Conservation (phyloP, 30 jellyfish, hydroid and myxozoan genomes). For the Morbakka virulenta region DNA sequence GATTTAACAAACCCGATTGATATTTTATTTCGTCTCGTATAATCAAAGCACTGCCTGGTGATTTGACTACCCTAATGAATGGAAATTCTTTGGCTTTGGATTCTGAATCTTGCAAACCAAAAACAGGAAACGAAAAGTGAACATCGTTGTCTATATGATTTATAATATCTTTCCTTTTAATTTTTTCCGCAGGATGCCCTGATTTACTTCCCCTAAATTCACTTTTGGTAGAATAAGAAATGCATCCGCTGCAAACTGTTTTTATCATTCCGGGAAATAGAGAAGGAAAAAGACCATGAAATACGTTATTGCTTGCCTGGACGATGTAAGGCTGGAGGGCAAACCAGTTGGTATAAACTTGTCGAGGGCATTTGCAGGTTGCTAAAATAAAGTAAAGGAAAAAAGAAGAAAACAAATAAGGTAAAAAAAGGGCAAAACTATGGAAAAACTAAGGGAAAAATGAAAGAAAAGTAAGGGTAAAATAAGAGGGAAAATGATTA, state of each 20-base stretch:
- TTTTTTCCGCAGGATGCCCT: slow-evolving; percentile 33
- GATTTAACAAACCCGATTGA: slow-evolving; percentile 9
- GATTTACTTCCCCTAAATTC: slow-evolving; percentile 50
- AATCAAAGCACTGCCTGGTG: slow-evolving; percentile 31
- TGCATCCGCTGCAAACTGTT: slow-evolving; percentile 53
- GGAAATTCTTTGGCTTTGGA: slow-evolving; percentile 13
- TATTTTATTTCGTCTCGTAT: slow-evolving; percentile 29
- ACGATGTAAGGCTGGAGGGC: slow-evolving; percentile 45
- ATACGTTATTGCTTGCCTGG: not conserved
- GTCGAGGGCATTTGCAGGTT: slow-evolving; percentile 60
- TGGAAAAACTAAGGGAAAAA: too few relatives aligned
- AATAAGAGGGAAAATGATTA: too few relatives aligned
- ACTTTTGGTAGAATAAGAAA: slow-evolving; percentile 12
- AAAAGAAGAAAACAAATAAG: too few relatives aligned
- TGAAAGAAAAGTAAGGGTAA: too few relatives aligned
- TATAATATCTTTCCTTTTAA: slow-evolving; percentile 33
- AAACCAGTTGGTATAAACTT: slow-evolving; percentile 57
- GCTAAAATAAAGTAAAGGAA: slow-evolving; percentile 15
- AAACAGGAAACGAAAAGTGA: slow-evolving; percentile 44
- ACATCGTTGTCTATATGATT: slow-evolving; percentile 26
- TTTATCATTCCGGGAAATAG: slow-evolving; percentile 38
- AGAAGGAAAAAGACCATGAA: slow-evolving; percentile 49
- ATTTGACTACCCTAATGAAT: slow-evolving; percentile 32
- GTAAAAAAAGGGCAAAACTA: too few relatives aligned
- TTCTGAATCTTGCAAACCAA: slow-evolving; percentile 32